These are phyloP conservation scores for Drosophila pachea DNA, from an alignment of 1,140 invertebrate species.

Conservation along the genomic window DNA sequence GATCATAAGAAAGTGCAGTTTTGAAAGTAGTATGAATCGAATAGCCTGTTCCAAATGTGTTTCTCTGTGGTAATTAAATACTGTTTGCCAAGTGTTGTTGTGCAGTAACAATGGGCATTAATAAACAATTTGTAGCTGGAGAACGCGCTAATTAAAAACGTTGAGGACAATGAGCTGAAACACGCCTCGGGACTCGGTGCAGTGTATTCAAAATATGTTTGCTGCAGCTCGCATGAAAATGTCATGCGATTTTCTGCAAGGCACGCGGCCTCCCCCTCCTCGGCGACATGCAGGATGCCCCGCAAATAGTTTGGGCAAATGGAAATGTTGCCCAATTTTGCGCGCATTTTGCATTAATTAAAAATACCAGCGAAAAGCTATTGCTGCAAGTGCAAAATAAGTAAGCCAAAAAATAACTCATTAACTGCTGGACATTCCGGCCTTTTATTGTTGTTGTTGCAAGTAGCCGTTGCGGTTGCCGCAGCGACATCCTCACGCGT, in stretches of 20 bases:
- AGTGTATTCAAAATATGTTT: conserved; percentile 3
- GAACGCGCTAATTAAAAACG: conserved; percentile 26
- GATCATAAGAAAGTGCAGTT: too few relatives aligned
- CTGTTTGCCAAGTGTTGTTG: too few relatives aligned
- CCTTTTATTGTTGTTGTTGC: background rate
- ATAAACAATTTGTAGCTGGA: background rate
- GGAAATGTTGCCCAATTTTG: conserved; percentile 33
- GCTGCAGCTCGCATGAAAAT: conserved; percentile 42
- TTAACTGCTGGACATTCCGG: conserved; percentile 67
- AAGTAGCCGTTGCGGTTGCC: conserved; percentile 16
- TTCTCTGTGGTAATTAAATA: too few relatives aligned
- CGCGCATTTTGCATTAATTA: conserved; percentile 68
- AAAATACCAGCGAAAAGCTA: conserved; percentile 65
- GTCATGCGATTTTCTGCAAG: conserved; percentile 47
- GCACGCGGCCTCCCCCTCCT: background rate
- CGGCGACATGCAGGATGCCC: conserved; percentile 19
- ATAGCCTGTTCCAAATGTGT: too few relatives aligned
- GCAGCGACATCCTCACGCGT: conserved; percentile 5
- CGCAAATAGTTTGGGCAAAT: conserved; percentile 40
- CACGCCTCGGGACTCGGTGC: conserved; percentile 29
- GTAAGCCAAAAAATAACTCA: conserved; percentile 57
- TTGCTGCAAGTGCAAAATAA: conserved; percentile 49
- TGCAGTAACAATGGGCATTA: too few relatives aligned
- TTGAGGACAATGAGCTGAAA: conserved; percentile 28
- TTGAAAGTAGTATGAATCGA: too few relatives aligned